A percentile compares a stretch with the other conserved stretches of the same genome.
Conservation (phyloP, 2,888 invertebrate species). For the Microctonus hyperodae region DNA sequence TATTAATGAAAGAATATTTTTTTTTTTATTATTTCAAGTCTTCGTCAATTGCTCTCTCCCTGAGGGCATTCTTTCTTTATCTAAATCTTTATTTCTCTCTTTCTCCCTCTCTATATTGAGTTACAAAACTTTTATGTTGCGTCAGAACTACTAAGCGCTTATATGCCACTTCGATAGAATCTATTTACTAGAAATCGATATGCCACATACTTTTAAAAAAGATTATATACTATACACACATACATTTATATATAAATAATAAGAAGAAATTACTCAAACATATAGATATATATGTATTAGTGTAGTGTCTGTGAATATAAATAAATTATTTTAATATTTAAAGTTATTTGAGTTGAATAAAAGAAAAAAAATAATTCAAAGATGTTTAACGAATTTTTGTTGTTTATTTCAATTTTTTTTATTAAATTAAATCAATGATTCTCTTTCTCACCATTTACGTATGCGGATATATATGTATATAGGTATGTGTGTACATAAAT, state of each 20-base stretch:
- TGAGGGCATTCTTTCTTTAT: background rate
- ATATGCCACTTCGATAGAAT: conserved; percentile 24
- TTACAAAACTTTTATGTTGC: conserved; percentile 8
- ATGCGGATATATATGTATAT: background rate
- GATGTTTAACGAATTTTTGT: conserved; percentile 23
- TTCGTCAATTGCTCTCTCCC: background rate
- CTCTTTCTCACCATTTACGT: conserved; percentile 9
- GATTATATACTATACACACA: background rate
- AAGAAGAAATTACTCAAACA: background rate
- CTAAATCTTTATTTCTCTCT: background rate
- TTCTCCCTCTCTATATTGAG: background rate
- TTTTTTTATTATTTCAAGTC: background rate
- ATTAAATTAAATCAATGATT: background rate
- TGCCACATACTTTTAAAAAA: background rate
- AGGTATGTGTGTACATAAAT: background rate
- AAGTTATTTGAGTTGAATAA: no score
- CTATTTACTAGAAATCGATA: conserved; percentile 22
- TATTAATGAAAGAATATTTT: no score
- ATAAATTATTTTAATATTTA: background rate
- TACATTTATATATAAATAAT: background rate
- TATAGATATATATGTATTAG: background rate
- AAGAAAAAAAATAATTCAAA: no score
- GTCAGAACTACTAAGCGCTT: conserved; percentile 13
- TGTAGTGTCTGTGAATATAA: no score
- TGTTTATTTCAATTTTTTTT: conserved; percentile 7